Percentiles rank a stretch among this genome's conserved stretches.
These are phyloP conservation scores for Notarius quadriscutis DNA, from an alignment of 2,113 vertebrate genomes.

Conservation along the genomic window DNA sequence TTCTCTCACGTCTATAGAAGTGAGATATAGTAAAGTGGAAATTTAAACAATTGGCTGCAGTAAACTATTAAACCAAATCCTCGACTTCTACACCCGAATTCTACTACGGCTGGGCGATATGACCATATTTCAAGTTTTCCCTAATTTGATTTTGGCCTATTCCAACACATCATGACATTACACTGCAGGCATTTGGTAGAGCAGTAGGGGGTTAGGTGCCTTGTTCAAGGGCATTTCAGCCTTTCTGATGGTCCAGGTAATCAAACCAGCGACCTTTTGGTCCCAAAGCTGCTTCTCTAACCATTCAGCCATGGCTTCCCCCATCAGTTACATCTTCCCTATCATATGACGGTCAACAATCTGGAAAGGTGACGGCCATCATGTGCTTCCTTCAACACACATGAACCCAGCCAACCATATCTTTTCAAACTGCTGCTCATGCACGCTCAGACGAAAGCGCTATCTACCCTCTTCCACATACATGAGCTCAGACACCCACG, in stretches of 20 bases:
- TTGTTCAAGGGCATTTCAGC: no score
- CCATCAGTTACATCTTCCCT: not conserved
- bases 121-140: not conserved
- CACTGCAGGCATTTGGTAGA: no score
- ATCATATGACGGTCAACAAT: not conserved
- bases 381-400: not conserved
- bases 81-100: not conserved
- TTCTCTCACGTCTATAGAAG: no score
- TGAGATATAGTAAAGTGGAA: not conserved
- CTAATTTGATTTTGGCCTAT: not conserved
- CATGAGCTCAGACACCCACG: not conserved
- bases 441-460: no score
- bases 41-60: not conserved
- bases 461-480: not conserved
- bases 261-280: no score
- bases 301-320: no score
- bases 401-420: not conserved
- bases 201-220: no score
- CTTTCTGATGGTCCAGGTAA: no score
- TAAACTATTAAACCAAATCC: not conserved
- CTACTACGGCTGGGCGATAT: not conserved
- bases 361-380: not conserved
- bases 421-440: not conserved
- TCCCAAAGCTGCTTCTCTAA: no score
- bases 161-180: not conserved